A percentile compares a stretch with the other conserved stretches of the same genome.
Conservation (phyloP, 2,888 invertebrate genomes). For the Oxytorus armatus region DNA sequence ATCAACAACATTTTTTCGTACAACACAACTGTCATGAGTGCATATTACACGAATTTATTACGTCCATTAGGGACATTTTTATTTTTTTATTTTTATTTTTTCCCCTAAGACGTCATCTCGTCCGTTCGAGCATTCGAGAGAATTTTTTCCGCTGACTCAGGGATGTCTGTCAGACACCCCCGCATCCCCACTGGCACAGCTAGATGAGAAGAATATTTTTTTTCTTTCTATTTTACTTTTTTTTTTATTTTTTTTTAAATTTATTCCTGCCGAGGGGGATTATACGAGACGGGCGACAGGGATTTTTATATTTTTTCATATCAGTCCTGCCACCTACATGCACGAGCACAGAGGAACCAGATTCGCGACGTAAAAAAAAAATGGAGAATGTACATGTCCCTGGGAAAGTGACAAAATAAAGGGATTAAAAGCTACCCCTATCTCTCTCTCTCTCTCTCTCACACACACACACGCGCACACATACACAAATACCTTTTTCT, state of each 20-base stretch:
- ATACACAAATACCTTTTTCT: too few relatives aligned
- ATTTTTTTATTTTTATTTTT: slow-evolving; percentile 1
- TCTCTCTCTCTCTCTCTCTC: slow-evolving; percentile 32
- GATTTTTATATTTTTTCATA: slow-evolving; percentile 52
- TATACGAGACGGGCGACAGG: slow-evolving; percentile 36
- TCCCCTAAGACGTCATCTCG: too few relatives aligned
- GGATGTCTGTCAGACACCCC: background rate
- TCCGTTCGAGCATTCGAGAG: background rate
- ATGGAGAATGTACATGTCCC: slow-evolving; percentile 20
- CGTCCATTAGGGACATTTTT: too few relatives aligned
- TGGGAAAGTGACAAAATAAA: slow-evolving; percentile 46
- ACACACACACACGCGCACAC: too few relatives aligned
- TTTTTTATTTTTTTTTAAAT: slow-evolving; percentile 3
- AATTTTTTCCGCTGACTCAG: slow-evolving; percentile 28
- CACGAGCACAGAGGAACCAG: background rate
- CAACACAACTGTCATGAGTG: background rate
- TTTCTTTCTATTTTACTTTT: background rate
- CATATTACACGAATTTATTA: too few relatives aligned
- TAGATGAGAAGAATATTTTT: slow-evolving; percentile 4
- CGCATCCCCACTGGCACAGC: background rate
- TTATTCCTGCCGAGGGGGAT: slow-evolving; percentile 27
- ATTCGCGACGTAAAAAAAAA: background rate
- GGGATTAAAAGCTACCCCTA: slow-evolving; percentile 50
- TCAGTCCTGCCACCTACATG: slow-evolving; percentile 39
- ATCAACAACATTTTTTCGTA: too few relatives aligned